Conservation (phyloP, 1,140 invertebrate genomes). For the Leptinotarsa lineolata region DNA sequence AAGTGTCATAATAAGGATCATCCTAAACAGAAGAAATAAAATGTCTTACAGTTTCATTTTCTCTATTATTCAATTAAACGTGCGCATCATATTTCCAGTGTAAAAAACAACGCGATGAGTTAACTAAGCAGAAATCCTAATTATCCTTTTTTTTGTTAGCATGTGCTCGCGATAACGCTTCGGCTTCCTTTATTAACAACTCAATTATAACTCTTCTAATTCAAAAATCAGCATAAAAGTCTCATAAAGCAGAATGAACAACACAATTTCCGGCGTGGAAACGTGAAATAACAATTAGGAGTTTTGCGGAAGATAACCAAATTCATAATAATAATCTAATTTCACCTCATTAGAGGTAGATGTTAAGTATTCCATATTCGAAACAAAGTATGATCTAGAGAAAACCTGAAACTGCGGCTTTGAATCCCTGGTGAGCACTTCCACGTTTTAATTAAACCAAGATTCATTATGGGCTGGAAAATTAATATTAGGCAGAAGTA, state of each 20-base stretch:
- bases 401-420: constrained; percentile 41
- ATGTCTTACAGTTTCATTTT: background rate
- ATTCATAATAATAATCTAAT: constrained; percentile 48
- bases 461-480: constrained; percentile 43
- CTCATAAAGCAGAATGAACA: constrained; percentile 38
- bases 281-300: constrained; percentile 41
- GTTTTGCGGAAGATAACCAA: constrained; percentile 36
- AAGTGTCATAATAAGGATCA: no score
- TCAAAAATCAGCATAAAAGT: constrained; percentile 41
- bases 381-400: constrained; percentile 44
- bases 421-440: constrained; percentile 41
- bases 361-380: constrained; percentile 45
- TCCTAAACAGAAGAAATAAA: no score
- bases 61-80: background rate
- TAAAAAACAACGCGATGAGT: background rate
- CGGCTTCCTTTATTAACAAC: constrained; percentile 47
- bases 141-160: background rate
- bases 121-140: background rate
- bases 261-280: constrained; percentile 31
- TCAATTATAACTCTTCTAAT: constrained; percentile 50
- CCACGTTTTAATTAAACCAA: constrained; percentile 45
- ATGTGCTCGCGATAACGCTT: constrained; percentile 43
- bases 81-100: background rate
- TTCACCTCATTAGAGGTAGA: constrained; percentile 45
- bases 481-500: constrained; percentile 37